phyloP scores from a whole-genome alignment of 1,140 invertebrate species.

The Calycopis cecrops region DNA sequence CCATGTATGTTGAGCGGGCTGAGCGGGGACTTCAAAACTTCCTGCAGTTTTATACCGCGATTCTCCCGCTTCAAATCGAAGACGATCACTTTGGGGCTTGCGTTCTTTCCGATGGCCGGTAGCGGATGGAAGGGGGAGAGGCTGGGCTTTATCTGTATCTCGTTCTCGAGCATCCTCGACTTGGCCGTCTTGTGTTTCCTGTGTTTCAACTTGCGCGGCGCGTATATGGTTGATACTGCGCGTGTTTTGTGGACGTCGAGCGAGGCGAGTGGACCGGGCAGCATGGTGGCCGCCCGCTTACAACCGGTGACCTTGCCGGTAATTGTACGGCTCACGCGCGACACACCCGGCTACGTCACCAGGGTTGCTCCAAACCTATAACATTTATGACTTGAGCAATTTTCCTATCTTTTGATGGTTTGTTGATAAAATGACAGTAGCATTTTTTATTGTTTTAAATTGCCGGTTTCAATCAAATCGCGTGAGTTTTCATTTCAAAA shows the following conservation, averaged over 20 bases:
- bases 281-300: slow-evolving; percentile 54
- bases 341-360: slow-evolving; percentile 31
- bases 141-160: slow-evolving; percentile 50
- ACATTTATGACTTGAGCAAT: slow-evolving; percentile 15
- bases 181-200: slow-evolving; percentile 56
- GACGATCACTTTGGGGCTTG: slow-evolving; percentile 58
- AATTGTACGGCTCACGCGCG: slow-evolving; percentile 44
- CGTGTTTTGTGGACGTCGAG: slow-evolving; percentile 57
- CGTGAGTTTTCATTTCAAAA: no score
- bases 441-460: no score
- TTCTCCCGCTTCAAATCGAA: slow-evolving; percentile 50
- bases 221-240: slow-evolving; percentile 66
- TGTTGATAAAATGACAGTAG: no score
- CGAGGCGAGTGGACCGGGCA: slow-evolving; percentile 52
- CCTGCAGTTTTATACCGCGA: slow-evolving; percentile 43
- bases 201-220: slow-evolving; percentile 49
- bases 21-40: slow-evolving; percentile 52
- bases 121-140: slow-evolving; percentile 66
- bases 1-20: slow-evolving; percentile 53
- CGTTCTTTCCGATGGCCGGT: slow-evolving; percentile 63
- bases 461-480: no score
- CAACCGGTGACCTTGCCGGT: slow-evolving; percentile 48
- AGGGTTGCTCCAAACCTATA: slow-evolving; percentile 24
- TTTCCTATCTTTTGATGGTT: neutral
- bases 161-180: slow-evolving; percentile 62